Evolutionary conservation across 2,888 invertebrate genomes (phyloP), one percentile per base, ranked within the genome.

Genomic region (Pyrocoelia pectoralis): DNA sequence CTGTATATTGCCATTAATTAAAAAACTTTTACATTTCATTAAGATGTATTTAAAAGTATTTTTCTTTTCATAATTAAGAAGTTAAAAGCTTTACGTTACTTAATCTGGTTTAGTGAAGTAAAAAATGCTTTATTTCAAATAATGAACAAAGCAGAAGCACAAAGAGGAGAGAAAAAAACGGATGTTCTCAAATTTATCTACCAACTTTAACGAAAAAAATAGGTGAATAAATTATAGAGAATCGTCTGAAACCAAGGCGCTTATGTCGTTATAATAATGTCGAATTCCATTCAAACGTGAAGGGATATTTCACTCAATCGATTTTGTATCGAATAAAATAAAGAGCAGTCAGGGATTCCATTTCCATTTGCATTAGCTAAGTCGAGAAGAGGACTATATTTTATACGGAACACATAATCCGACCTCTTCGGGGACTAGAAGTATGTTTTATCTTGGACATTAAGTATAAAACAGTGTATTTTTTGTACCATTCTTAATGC

Each of bases 341-440:
- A 55, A 64, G 58, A 64, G 52, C 52, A 60, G 64, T 65, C 43
- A 56, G 56, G 65, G 65, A 67, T 59, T 67, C 65, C 56, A 64
- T 67, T 67, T 64, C 67, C 67, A 67, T 67, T 67, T 67, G 67
- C 65, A 67, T 67, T 65, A 67, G 67, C 65, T 67, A 67, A 64
- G 58, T 56, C 61, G 58, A 48, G 49, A 49, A 56, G 67, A 65
- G 24, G 61, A 59, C 61, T 61, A 65, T 67, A 67, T 65, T 67
- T 67, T 67, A 67, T 61, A 58, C 59, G 49, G 58, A 64, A 61
- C 64, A 64, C 61, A 67, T 66, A 67, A 67, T 67, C 63, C 64
- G 52, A 52, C 56, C 65, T 64, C 64, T 58, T 66, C 57, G 40
- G 61, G 63, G 63, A 53, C 53, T 59, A 14, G 55, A 48, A 63